A percentile compares a stretch with the other conserved stretches of the same genome.
phyloP scores from a whole-genome alignment of 2,797 vertebrate species.

The Darevskia nairensis region DNA sequence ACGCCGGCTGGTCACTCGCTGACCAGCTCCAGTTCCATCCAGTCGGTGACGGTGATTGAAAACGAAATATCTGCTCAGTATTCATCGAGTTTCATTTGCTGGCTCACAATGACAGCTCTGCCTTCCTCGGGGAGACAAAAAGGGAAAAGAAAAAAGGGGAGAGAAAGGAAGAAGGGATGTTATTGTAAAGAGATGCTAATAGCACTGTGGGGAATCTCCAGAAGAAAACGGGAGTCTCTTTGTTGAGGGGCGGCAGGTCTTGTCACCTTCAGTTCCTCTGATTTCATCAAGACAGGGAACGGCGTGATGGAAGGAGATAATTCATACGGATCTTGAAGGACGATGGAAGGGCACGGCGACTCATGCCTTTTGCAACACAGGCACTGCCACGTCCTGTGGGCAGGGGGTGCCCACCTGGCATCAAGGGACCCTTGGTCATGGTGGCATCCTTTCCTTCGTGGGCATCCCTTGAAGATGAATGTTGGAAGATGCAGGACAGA shows the following conservation, averaged over 20 bases:
- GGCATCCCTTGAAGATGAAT: no score
- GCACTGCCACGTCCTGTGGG: background rate
- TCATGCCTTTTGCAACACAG: background rate
- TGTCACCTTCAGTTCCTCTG: constrained; percentile 34
- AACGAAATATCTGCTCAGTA: constrained; percentile 52
- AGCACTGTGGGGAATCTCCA: constrained; percentile 42
- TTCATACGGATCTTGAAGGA: constrained; percentile 61
- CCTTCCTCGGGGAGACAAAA: constrained; percentile 62
- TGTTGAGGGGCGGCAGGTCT: constrained; percentile 27
- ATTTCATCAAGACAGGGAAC: constrained; percentile 8
- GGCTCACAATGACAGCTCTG: constrained; percentile 54
- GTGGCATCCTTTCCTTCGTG: no score
- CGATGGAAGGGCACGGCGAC: constrained; percentile 47
- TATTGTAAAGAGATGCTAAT: constrained; percentile 71
- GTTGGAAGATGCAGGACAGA: no score
- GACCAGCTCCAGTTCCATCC: constrained; percentile 9
- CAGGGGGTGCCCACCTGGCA: background rate
- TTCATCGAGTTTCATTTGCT: constrained; percentile 55
- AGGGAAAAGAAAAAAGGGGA: constrained; percentile 31
- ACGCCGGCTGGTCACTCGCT: accelerated
- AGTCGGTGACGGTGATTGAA: constrained; percentile 20
- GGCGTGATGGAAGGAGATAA: constrained; percentile 43
- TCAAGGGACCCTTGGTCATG: background rate
- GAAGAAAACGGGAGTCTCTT: constrained; percentile 55
- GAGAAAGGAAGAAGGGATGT: constrained; percentile 29